These are phyloP conservation scores for Chamaetylas fuelleborni DNA, from an alignment of 2,113 vertebrate genomes.

Conservation along the genomic window DNA sequence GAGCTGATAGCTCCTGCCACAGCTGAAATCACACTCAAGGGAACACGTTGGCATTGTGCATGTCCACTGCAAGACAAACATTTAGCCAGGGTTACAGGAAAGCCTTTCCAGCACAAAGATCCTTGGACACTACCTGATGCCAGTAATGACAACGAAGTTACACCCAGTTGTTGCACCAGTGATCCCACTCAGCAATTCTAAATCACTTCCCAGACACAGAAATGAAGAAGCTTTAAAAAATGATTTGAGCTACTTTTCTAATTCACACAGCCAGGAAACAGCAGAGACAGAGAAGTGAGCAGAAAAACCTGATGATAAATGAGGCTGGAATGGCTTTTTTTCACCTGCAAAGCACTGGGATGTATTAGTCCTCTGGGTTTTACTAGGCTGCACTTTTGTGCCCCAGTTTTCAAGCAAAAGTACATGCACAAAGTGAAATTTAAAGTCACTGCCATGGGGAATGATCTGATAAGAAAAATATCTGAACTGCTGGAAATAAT, in stretches of 20 bases:
- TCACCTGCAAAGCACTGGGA: neutral
- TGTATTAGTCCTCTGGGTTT: neutral
- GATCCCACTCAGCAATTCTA: neutral
- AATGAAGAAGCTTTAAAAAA: neutral
- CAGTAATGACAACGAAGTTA: neutral
- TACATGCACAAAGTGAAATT: neutral
- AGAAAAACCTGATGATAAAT: neutral
- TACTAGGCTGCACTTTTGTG: neutral
- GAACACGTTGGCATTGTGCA: fast-evolving
- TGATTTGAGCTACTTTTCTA: neutral
- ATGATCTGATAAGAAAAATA: neutral
- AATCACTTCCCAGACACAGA: neutral
- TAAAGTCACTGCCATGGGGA: neutral
- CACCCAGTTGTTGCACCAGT: neutral
- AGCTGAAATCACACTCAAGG: neutral
- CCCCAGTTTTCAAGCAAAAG: neutral
- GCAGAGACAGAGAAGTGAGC: neutral
- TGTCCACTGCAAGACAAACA: neutral
- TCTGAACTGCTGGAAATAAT: neutral
- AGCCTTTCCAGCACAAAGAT: neutral
- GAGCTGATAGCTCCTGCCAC: neutral
- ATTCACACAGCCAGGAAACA: neutral
- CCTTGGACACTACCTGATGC: neutral
- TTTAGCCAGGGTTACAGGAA: neutral
- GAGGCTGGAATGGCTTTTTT: neutral